Base-by-base conservation (phyloP, 2,113 vertebrate species). In the Microtus ochrogaster region DNA sequence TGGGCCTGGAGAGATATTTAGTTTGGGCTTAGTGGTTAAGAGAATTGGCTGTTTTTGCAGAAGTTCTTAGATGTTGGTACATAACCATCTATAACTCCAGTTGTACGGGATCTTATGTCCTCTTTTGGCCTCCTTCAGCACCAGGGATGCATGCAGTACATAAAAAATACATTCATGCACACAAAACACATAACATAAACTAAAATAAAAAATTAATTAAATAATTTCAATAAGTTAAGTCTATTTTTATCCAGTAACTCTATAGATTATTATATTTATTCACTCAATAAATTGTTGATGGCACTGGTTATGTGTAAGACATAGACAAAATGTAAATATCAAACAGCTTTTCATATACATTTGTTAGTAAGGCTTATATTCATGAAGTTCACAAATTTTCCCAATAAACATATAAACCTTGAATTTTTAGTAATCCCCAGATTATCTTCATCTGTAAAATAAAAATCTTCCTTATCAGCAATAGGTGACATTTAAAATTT, bases 231-330 rank as follows among this genome's bases (percentile, higher is more conserved):
- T 84, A 85, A 72, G 21, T 89, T 79, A 97, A 28, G 13, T 22
- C 30, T 92, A 30, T 39, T 26, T 52, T 97, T 89, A 83, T 76
- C 41, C 2, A 84, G 55, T 90, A 88, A 79, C 12, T 94, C 81
- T 36, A 89, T 91, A 90, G 13, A 89, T 77, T 92, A n/a, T 65
- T 7, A 90, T 83, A 79, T 83, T 79, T 12, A 86, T 39, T 55
- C 21, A 65, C 58, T 92, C 58, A 87, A 88, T 7, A 95, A 63
- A 63, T 5, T 47, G 61, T 95, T 92, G 63, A 72, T 97, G 39
- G 19, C 47, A 3, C 11, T 70, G 94, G 22, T 7, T 73, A 61
- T 78, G n/a, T 81, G 16, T 72, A 89, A 94, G 14, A n/a, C 19
- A 90, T 17, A 82, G 11, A 76, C 5, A 79, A 92, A 85, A 86